A percentile compares a stretch with the other conserved stretches of the same genome.
Evolutionary conservation across 2,888 invertebrate species (phyloP).

Genomic region (Apamea sordens): DNA sequence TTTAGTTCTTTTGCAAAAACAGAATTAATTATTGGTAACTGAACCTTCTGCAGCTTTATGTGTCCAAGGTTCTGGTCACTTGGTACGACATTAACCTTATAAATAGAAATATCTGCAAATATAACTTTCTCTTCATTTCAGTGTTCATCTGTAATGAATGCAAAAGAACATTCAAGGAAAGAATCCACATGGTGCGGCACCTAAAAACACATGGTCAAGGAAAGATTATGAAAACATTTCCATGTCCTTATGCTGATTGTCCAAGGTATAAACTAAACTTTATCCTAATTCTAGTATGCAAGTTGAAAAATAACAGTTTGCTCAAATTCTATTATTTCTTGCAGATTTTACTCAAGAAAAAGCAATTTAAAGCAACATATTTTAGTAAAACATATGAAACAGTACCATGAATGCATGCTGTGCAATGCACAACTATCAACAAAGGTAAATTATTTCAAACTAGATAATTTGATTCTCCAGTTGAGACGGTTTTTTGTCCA

Average conservation of each 20-base stretch:
- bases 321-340: slow-evolving; percentile 51
- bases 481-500: not conserved
- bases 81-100: not conserved
- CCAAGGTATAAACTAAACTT: slow-evolving; percentile 72
- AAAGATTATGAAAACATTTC: slow-evolving; percentile 69
- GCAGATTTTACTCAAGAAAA: slow-evolving; percentile 87
- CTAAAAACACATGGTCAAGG: slow-evolving; percentile 76
- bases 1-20: not conserved
- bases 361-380: slow-evolving; percentile 90
- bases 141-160: slow-evolving; percentile 85
- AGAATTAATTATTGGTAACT: not conserved
- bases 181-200: slow-evolving; percentile 81
- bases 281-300: not conserved
- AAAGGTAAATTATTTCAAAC: slow-evolving; percentile 76
- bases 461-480: not conserved
- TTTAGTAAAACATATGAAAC: slow-evolving; percentile 85
- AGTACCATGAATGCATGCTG: slow-evolving; percentile 85
- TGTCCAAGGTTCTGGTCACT: not conserved
- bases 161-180: slow-evolving; percentile 80
- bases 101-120: not conserved
- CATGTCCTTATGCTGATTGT: slow-evolving; percentile 82
- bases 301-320: not conserved
- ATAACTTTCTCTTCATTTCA: slow-evolving; percentile 69
- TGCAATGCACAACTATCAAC: slow-evolving; percentile 80
- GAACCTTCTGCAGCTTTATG: not conserved